Conservation (phyloP, 2,888 invertebrate genomes). For the Archaeoteleia sp. region DNA sequence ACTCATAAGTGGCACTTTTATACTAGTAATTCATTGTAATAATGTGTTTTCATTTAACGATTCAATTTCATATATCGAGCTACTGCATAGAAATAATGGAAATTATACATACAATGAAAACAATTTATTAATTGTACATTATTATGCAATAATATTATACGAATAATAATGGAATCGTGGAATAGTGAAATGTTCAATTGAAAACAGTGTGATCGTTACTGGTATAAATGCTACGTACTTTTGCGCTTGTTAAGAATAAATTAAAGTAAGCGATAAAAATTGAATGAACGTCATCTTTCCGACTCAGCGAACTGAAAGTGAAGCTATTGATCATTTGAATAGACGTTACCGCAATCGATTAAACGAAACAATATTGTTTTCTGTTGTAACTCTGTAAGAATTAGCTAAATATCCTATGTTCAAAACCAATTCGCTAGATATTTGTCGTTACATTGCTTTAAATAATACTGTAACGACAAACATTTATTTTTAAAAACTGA, state of each 20-base stretch:
- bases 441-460: no score
- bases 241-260: constrained; percentile 17
- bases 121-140: no score
- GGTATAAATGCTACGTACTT: constrained; percentile 4
- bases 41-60: no score
- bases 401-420: neutral
- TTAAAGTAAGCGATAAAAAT: constrained; percentile 26
- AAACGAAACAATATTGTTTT: constrained; percentile 6
- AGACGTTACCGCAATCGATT: constrained; percentile 14
- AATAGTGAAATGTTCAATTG: constrained; percentile 3
- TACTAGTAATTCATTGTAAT: no score
- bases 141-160: no score
- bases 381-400: neutral
- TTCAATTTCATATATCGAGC: no score
- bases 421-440: constrained; percentile 3
- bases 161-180: neutral
- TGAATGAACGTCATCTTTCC: constrained; percentile 21
- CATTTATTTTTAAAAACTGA: no score
- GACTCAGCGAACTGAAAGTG: constrained; percentile 5
- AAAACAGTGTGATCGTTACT: neutral
- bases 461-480: no score
- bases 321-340: constrained; percentile 30
- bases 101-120: no score
- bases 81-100: no score
- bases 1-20: no score